Percentiles rank a stretch among this genome's conserved stretches.
Conservation (phyloP, 2,113 vertebrate species). For the Prunella fulvescens region DNA sequence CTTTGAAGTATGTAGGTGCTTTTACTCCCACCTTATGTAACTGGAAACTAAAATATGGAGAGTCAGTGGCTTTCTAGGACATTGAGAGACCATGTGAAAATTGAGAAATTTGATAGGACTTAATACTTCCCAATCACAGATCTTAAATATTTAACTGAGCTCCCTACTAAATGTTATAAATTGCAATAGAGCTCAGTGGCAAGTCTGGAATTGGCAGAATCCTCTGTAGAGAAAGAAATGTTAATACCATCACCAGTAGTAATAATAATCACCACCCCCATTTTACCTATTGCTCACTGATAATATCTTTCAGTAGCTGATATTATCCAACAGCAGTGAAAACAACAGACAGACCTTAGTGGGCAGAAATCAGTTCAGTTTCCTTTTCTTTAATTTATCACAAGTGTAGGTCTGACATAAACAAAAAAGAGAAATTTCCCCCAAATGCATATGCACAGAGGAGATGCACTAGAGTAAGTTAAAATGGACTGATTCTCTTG, state of each 20-base stretch:
- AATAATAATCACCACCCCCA: not conserved
- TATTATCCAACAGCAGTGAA: not conserved
- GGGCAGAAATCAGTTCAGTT: not conserved
- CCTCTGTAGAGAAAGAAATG: not conserved
- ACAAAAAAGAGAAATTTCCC: not conserved
- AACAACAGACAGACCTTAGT: not conserved
- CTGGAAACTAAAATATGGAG: not conserved
- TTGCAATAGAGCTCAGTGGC: not conserved
- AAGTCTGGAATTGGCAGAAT: not conserved
- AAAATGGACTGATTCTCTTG: not conserved
- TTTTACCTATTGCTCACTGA: not conserved
- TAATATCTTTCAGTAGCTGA: conserved; percentile 9
- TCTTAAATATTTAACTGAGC: not conserved
- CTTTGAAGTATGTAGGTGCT: not conserved
- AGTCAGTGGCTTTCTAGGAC: not conserved
- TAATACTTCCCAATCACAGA: not conserved
- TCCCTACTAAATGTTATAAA: not conserved
- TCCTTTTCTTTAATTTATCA: not conserved
- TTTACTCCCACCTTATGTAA: not conserved
- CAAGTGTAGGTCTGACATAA: not conserved
- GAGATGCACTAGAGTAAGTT: not conserved
- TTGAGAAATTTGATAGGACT: not conserved
- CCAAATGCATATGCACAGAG: not conserved
- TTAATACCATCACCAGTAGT: not conserved
- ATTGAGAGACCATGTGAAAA: not conserved